A percentile compares a stretch with the other conserved stretches of the same genome.
Evolutionary conservation across 2,797 vertebrate species (phyloP).

Genomic region (Coccyzus lansbergi): DNA sequence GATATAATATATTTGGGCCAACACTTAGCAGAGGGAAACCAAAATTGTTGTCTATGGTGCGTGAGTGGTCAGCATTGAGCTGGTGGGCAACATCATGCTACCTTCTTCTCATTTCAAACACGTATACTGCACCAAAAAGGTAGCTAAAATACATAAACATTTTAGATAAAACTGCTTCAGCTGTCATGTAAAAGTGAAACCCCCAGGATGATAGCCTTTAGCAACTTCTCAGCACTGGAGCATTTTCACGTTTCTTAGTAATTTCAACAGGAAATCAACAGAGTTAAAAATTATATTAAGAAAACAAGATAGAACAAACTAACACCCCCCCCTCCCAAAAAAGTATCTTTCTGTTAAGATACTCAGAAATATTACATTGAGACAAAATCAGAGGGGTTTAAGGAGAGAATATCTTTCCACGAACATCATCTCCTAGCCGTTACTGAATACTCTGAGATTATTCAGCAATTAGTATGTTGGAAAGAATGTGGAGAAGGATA

Average conservation of each 20-base stretch:
- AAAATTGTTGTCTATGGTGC: not conserved
- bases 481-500: not conserved
- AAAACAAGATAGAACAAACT: not conserved
- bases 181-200: not conserved
- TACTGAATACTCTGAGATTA: not conserved
- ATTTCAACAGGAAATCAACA: not conserved
- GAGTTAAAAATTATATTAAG: not conserved
- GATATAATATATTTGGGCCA: not conserved
- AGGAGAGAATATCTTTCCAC: not conserved
- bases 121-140: not conserved
- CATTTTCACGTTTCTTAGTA: not conserved
- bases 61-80: not conserved
- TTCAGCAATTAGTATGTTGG: not conserved
- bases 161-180: not conserved
- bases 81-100: rapidly evolving
- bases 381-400: not conserved
- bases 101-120: not conserved
- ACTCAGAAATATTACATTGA: not conserved
- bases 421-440: not conserved
- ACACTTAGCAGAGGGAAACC: not conserved
- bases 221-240: not conserved
- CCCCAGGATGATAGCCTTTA: not conserved
- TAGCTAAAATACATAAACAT: not conserved
- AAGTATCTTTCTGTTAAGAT: not conserved
- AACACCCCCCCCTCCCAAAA: rapidly evolving